These are phyloP conservation scores for Trichogramma dendrolimi DNA, from an alignment of 2,888 invertebrate species.

Conservation along the genomic window DNA sequence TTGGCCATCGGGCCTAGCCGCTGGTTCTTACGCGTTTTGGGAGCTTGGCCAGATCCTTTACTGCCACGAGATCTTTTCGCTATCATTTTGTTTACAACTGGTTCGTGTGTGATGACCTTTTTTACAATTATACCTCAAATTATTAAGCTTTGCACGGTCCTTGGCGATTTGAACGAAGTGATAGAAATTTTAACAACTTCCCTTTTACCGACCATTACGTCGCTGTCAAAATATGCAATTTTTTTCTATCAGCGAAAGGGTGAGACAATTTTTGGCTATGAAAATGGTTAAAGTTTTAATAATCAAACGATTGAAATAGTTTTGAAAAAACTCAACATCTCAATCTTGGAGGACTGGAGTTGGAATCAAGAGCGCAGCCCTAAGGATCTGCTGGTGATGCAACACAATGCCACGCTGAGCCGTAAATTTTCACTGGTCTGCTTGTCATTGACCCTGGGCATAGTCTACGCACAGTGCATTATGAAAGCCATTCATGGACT, in stretches of 20 bases:
- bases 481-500: conserved; percentile 5
- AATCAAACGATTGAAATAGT: not conserved
- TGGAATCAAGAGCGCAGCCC: conserved; percentile 2
- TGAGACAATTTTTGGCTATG: no score
- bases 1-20: conserved; percentile 18
- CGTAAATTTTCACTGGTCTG: conserved; percentile 16
- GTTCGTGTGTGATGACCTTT: conserved; percentile 9
- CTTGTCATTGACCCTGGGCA: conserved; percentile 11
- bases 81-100: not conserved
- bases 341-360: conserved; percentile 19
- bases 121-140: conserved; percentile 18
- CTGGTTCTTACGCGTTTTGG: conserved; percentile 28
- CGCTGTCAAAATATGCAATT: conserved; percentile 15
- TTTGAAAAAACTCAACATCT: conserved; percentile 6
- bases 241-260: conserved; percentile 14
- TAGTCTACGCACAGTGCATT: conserved; percentile 16
- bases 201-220: conserved; percentile 13
- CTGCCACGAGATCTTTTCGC: conserved; percentile 9
- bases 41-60: conserved; percentile 32
- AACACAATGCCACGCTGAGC: conserved; percentile 7
- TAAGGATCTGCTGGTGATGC: conserved; percentile 12
- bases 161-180: conserved; percentile 14
- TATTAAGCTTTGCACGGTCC: conserved; percentile 6
- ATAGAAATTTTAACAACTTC: conserved; percentile 20
- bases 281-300: no score